Percentiles rank a stretch among this genome's conserved stretches.
Evolutionary conservation across 2,888 invertebrate genomes (phyloP).

Genomic region (Chymomyza caudatula): DNA sequence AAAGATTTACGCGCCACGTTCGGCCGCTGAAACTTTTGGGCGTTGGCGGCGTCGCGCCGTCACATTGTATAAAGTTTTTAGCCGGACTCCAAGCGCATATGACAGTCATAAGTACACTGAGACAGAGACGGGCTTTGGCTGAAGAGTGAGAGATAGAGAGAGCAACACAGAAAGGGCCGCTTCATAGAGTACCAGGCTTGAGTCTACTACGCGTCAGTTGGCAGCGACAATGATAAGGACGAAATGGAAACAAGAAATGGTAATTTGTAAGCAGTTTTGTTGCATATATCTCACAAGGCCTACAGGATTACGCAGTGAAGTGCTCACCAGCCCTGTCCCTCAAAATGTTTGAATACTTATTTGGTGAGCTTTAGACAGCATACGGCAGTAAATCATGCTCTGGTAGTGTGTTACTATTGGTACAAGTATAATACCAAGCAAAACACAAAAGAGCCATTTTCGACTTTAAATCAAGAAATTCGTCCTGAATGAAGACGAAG

Average conservation of each 20-base stretch:
- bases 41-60: constrained; percentile 38
- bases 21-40: constrained; percentile 49
- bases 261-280: constrained; percentile 23
- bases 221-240: constrained; percentile 5
- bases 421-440: neutral
- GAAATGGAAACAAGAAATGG: constrained; percentile 8
- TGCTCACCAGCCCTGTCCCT: constrained; percentile 57
- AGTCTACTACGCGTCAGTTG: constrained; percentile 52
- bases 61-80: constrained; percentile 52
- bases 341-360: constrained; percentile 32
- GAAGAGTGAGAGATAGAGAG: neutral
- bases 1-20: constrained; percentile 68
- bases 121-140: neutral
- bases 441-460: too few relatives aligned
- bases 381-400: constrained; percentile 55
- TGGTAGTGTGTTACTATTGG: neutral
- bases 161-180: neutral
- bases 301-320: constrained; percentile 55
- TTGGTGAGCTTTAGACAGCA: constrained; percentile 21
- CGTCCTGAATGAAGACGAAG: too few relatives aligned
- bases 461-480: too few relatives aligned
- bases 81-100: constrained; percentile 49
- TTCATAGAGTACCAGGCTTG: neutral
- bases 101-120: constrained; percentile 58
- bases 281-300: constrained; percentile 45